Conservation (phyloP, 2,888 invertebrate genomes). For the Aelia acuminata region DNA sequence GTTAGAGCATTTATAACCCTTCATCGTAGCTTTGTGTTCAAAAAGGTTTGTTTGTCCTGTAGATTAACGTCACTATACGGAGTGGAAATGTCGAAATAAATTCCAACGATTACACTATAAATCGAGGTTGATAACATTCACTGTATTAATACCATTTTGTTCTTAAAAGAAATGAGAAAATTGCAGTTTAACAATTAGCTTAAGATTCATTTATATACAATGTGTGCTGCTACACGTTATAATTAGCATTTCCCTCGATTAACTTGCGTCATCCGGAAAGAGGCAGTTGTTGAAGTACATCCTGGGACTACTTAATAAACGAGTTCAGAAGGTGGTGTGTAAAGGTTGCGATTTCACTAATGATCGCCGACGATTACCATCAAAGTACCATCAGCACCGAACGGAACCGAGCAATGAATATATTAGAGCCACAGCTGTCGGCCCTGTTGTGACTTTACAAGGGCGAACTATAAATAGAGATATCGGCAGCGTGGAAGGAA, state of each 20-base stretch:
- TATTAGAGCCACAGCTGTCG: conserved; percentile 15
- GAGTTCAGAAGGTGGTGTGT: neutral
- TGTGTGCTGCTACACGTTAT: neutral
- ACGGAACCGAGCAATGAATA: conserved; percentile 33
- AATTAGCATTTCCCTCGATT: neutral
- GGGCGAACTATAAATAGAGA: conserved; percentile 34
- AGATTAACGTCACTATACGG: no score
- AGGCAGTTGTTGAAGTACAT: neutral
- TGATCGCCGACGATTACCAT: conserved; percentile 20
- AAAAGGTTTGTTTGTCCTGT: no score
- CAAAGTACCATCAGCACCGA: neutral
- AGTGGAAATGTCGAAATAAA: no score
- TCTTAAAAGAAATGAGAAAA: no score
- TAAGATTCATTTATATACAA: neutral
- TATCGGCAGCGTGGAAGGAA: neutral
- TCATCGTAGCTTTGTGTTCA: no score
- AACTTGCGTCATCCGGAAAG: neutral
- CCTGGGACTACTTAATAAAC: neutral
- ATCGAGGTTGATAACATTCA: no score
- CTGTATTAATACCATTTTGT: no score
- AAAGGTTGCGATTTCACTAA: conserved; percentile 12
- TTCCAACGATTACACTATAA: no score
- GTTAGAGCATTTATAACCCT: no score
- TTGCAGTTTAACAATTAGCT: neutral
- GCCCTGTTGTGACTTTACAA: conserved; percentile 29